Evolutionary conservation across 2,797 vertebrate species (phyloP).

Genomic region (Poecilia picta): DNA sequence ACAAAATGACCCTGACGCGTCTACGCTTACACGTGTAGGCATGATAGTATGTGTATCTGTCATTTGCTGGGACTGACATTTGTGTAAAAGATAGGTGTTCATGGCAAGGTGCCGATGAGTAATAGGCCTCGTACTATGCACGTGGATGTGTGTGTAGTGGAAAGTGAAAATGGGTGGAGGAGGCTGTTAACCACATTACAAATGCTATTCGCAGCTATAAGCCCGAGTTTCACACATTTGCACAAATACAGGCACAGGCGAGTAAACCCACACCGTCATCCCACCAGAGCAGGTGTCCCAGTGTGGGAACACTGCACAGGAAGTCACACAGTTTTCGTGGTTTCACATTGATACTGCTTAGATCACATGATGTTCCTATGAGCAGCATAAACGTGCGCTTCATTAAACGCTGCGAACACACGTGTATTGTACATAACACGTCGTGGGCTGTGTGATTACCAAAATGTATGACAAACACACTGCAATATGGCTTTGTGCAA

Average conservation of each 20-base stretch:
- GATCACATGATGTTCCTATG: conserved; percentile 27
- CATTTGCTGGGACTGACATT: conserved; percentile 30
- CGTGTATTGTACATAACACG: conserved; percentile 43
- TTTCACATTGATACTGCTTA: conserved; percentile 24
- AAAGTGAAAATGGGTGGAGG: conserved; percentile 40
- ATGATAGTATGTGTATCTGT: conserved; percentile 32
- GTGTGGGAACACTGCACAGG: not conserved
- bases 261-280: conserved; percentile 23
- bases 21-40: conserved; percentile 19
- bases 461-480: conserved; percentile 16
- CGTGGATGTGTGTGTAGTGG: conserved; percentile 31
- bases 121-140: conserved; percentile 29
- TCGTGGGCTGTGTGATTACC: conserved; percentile 51
- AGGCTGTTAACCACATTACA: conserved; percentile 69
- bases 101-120: conserved; percentile 50
- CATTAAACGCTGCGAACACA: conserved; percentile 24
- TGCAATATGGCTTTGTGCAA: conserved; percentile 28
- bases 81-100: conserved; percentile 14
- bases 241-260: not conserved
- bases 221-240: conserved; percentile 2
- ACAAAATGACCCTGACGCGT: conserved; percentile 35
- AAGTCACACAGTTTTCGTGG: conserved; percentile 18
- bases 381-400: conserved; percentile 5
- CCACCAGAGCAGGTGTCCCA: conserved; percentile 14
- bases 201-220: conserved; percentile 24